These are phyloP conservation scores for Plecturocebus donacophilus DNA, from an alignment of 2,113 vertebrate genomes.

Conservation along the genomic window DNA sequence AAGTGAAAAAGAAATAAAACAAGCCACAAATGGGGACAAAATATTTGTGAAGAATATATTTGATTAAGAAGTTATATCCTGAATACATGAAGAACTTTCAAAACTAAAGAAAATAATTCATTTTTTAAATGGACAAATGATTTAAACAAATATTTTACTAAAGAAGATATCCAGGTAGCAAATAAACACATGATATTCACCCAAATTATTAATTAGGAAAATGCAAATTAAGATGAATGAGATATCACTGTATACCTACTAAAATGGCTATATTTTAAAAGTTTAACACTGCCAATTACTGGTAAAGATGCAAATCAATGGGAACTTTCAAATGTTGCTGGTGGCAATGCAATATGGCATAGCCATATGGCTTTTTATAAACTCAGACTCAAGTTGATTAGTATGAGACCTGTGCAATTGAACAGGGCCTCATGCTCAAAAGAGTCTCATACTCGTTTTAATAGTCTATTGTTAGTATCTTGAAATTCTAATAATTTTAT, in stretches of 20 bases:
- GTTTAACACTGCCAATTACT: not conserved
- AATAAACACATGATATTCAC: not conserved
- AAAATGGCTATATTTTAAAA: not conserved
- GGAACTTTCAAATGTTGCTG: not conserved
- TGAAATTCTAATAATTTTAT: not conserved
- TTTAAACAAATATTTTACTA: not conserved
- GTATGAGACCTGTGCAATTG: not conserved
- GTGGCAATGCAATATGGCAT: not conserved
- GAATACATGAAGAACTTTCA: not conserved
- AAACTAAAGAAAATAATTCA: not conserved
- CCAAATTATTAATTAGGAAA: not conserved
- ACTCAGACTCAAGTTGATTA: not conserved
- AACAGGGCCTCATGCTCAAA: not conserved
- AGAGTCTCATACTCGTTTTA: not conserved
- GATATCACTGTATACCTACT: not conserved
- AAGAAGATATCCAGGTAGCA: not conserved
- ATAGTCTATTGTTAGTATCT: not conserved
- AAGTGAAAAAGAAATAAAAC: not conserved
- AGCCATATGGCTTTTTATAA: not conserved
- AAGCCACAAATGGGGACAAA: not conserved
- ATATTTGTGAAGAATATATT: not conserved
- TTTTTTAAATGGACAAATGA: not conserved
- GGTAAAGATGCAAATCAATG: not conserved
- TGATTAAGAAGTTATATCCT: not conserved
- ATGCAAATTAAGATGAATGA: not conserved